These are phyloP conservation scores for Palloptera scutellata DNA, from an alignment of 2,888 invertebrate genomes.

Conservation along the genomic window DNA sequence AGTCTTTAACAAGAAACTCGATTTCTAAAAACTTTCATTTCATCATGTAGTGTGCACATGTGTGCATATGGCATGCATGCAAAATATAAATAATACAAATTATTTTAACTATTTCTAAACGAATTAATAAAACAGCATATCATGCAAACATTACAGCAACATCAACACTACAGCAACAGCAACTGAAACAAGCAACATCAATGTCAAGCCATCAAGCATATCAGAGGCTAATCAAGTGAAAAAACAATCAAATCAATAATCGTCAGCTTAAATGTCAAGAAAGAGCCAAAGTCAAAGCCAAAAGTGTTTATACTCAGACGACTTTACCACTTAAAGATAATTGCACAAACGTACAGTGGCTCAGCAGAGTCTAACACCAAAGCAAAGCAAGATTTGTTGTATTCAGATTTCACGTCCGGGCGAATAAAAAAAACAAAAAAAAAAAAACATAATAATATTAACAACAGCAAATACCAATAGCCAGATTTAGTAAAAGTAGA, in stretches of 20 bases:
- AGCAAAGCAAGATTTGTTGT: constrained; percentile 12
- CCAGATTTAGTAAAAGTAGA: constrained; percentile 5
- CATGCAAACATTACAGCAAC: constrained; percentile 37
- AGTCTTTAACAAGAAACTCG: not conserved
- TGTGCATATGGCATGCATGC: no score
- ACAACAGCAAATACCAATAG: constrained; percentile 22
- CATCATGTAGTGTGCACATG: no score
- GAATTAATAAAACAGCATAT: constrained; percentile 51
- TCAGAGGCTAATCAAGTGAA: constrained; percentile 34
- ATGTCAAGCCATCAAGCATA: not conserved
- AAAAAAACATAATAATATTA: no score
- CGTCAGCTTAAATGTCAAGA: not conserved
- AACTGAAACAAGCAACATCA: constrained; percentile 12
- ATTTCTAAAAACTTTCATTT: not conserved
- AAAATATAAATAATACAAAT: constrained; percentile 5
- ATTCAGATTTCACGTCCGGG: not conserved
- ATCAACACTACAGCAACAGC: constrained; percentile 19
- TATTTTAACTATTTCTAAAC: constrained; percentile 44
- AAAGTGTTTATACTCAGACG: constrained; percentile 20
- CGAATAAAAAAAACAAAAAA: no score
- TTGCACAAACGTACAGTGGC: not conserved
- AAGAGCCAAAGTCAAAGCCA: not conserved
- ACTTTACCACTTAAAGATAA: constrained; percentile 1
- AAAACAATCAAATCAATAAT: constrained; percentile 1
- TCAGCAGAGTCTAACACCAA: constrained; percentile 1